Evolutionary conservation across 2,888 invertebrate species (phyloP), one percentile per base, ranked within the genome.

Genomic region (Drosophila helvetica): DNA sequence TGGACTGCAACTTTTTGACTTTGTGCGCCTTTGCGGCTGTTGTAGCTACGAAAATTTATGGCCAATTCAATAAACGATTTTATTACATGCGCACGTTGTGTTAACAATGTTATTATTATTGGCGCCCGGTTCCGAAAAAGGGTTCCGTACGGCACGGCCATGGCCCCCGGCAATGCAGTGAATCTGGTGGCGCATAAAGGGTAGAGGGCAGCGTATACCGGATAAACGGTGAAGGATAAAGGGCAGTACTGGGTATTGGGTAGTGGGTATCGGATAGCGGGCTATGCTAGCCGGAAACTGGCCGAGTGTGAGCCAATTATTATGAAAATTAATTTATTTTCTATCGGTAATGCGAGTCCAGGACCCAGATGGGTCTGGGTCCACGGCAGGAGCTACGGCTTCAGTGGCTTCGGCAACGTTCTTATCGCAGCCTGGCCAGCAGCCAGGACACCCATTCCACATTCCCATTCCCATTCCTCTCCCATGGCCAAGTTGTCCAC

Each of bases 61-160:
- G 89, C 79, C 89, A 88, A 90, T 89, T 90, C 88, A 90, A 90
- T 90, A 89, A 89, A 89, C 88, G 89, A 89, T 89, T 90, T 88
- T 88, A 88, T 90, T 90, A 89, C 89, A 78, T 78, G 85, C 79
- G 83, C 89, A 83, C 88, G 80, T 78, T 88, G 79, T 89, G 89
- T 88, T 89, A 84, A 83, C 87, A 90, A 89, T 85, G 87, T 88
- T 88, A 84, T 84, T 89, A 88, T 89, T 82, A 82, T 82, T 82
- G 88, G 80, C 77, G 76, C 78, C 69, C 78, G 47, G 69, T 61
- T 72, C 75, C 66, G 58, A 68, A 60, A 74, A 86, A 70, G 72
- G 79, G 68, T 69, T 65, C 22, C 38, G n/a, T 17, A 38, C 22
- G 50, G 30, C 48, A 51, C 10, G 45, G 30, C 17, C 25, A 17